These are phyloP conservation scores for Neosilurus hyrtlii DNA, from an alignment of 2,797 vertebrate genomes.

Conservation along the genomic window DNA sequence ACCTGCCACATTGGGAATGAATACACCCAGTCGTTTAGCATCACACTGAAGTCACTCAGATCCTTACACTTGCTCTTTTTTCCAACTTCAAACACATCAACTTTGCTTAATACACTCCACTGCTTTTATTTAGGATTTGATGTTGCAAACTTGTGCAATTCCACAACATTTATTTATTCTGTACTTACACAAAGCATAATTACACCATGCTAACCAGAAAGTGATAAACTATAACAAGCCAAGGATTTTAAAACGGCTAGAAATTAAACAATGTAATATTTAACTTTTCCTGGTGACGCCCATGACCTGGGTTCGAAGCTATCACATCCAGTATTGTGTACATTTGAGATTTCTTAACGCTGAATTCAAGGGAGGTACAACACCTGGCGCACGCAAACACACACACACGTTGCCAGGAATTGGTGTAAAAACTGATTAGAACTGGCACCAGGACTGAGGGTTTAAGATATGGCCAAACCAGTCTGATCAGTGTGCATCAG, in stretches of 20 bases:
- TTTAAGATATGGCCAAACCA: neutral
- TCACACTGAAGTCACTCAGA: no score
- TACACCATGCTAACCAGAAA: neutral
- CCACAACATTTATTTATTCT: neutral
- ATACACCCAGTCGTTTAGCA: no score
- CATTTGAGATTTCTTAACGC: neutral
- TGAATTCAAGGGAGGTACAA: neutral
- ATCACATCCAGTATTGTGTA: neutral
- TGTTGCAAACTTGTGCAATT: neutral
- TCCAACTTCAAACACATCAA: no score
- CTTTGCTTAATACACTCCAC: no score
- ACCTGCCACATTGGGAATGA: no score
- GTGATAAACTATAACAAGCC: neutral
- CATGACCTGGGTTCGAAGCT: neutral
- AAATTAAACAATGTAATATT: neutral
- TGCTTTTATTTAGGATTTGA: neutral
- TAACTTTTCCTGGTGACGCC: neutral
- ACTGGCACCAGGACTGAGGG: no score
- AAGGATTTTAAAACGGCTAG: neutral
- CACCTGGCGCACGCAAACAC: neutral
- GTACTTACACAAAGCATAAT: neutral
- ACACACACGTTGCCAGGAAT: neutral
- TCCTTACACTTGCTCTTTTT: no score
- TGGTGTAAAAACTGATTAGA: neutral
- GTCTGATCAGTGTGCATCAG: neutral